A percentile compares a stretch with the other conserved stretches of the same genome.
Evolutionary conservation across 2,797 vertebrate genomes (phyloP).

Genomic region (Manis pentadactyla): DNA sequence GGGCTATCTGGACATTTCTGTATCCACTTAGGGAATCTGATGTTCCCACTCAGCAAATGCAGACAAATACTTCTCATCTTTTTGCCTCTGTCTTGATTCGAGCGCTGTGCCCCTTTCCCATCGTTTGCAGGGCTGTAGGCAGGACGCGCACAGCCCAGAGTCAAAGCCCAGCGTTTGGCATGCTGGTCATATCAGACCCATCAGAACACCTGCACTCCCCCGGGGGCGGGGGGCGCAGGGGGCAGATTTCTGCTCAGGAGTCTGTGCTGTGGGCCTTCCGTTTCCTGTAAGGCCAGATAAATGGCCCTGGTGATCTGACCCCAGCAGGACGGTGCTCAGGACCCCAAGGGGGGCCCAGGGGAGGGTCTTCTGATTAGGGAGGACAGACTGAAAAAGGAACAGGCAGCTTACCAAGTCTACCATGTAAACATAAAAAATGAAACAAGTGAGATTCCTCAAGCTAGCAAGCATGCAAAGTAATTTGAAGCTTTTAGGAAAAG

Average conservation of each 20-base stretch:
- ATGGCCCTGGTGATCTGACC: not conserved
- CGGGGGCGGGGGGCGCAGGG: not conserved
- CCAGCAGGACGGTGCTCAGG: not conserved
- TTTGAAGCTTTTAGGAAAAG: constrained; percentile 7
- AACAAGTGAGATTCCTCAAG: not conserved
- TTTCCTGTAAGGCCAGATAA: constrained; percentile 18
- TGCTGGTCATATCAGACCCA: not conserved
- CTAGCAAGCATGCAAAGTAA: not conserved
- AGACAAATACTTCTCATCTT: not conserved
- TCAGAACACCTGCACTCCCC: not conserved
- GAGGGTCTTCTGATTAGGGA: constrained; percentile 47
- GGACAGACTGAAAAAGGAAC: constrained; percentile 49
- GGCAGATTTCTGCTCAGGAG: not conserved
- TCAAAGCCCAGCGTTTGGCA: not conserved
- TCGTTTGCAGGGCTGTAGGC: not conserved
- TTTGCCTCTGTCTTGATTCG: not conserved
- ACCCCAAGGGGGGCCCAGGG: not conserved
- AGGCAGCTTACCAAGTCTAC: not conserved
- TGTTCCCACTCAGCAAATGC: not conserved
- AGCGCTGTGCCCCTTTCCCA: no score
- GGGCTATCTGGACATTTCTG: not conserved
- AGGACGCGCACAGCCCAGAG: not conserved
- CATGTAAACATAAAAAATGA: not conserved
- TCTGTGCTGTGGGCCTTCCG: not conserved
- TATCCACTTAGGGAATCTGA: not conserved